phyloP scores from a whole-genome alignment of 1,140 invertebrate species.

The Drosophila mayri region DNA sequence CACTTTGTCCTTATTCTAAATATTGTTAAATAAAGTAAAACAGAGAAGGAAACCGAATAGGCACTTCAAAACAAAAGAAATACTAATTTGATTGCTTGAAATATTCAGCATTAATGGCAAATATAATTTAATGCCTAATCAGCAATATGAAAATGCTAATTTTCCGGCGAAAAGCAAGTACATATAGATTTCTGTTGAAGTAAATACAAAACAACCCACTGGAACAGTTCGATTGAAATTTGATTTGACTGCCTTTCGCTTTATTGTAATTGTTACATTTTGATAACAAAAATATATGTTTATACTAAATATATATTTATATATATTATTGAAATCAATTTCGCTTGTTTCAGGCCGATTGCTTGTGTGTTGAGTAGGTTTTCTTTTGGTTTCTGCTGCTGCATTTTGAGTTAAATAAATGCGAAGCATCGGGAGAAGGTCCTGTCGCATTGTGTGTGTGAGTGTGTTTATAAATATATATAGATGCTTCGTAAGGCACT shows the following conservation, averaged over 20 bases:
- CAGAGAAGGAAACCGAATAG: not conserved
- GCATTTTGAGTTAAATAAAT: slow-evolving; percentile 43
- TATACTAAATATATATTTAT: slow-evolving; percentile 22
- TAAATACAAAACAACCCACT: not conserved
- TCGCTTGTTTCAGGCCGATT: slow-evolving; percentile 40
- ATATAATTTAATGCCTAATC: not conserved
- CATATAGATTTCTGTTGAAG: not conserved
- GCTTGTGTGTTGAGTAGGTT: slow-evolving; percentile 23
- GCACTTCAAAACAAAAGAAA: not conserved
- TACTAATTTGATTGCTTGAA: not conserved
- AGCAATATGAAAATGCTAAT: not conserved
- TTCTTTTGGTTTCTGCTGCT: slow-evolving; percentile 49
- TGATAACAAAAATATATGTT: slow-evolving; percentile 46
- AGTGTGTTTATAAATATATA: slow-evolving; percentile 31
- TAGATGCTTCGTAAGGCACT: slow-evolving; percentile 70
- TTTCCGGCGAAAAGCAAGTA: not conserved
- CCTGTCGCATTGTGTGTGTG: slow-evolving; percentile 8
- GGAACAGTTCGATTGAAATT: not conserved
- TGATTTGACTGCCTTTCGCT: slow-evolving; percentile 50
- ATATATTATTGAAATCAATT: slow-evolving; percentile 50
- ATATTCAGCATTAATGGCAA: not conserved
- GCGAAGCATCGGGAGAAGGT: slow-evolving; percentile 20
- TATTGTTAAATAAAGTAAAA: not conserved
- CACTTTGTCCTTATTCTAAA: too few species aligned
- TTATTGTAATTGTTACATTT: slow-evolving; percentile 63